phyloP scores from a whole-genome alignment of 2,797 vertebrate species.

The Epinephelus coioides region DNA sequence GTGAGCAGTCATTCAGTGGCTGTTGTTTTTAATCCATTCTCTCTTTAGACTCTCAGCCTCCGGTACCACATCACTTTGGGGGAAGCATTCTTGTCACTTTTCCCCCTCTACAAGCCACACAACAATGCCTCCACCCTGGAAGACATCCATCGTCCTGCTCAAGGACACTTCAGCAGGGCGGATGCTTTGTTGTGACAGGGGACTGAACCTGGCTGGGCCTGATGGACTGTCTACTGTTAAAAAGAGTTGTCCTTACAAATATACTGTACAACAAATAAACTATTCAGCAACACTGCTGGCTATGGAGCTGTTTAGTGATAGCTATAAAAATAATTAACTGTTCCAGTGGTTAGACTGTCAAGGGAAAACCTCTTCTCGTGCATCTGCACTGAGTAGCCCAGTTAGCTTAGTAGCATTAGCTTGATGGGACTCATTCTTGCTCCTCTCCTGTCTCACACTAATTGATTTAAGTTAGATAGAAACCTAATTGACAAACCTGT shows the following conservation, averaged over 20 bases:
- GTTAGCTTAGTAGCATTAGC: slow-evolving; percentile 69
- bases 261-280: neutral
- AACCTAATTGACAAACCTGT: slow-evolving; percentile 41
- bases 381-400: slow-evolving; percentile 24
- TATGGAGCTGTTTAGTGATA: neutral
- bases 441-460: slow-evolving; percentile 11
- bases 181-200: slow-evolving; percentile 43
- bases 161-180: slow-evolving; percentile 70
- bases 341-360: neutral
- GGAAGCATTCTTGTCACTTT: neutral
- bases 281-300: no score
- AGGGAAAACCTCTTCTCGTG: neutral
- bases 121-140: slow-evolving; percentile 31
- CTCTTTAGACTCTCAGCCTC: neutral
- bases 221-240: neutral
- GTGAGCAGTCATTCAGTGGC: neutral
- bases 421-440: slow-evolving; percentile 1
- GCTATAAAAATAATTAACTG: no score
- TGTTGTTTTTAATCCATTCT: neutral
- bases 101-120: neutral
- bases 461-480: slow-evolving; percentile 5
- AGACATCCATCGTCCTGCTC: slow-evolving; percentile 56
- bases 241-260: neutral
- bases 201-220: slow-evolving; percentile 28
- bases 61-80: neutral